Percentiles rank a stretch among this genome's conserved stretches.
Evolutionary conservation across 2,113 vertebrate genomes (phyloP).

Genomic region (Hemibagrus wyckioides): DNA sequence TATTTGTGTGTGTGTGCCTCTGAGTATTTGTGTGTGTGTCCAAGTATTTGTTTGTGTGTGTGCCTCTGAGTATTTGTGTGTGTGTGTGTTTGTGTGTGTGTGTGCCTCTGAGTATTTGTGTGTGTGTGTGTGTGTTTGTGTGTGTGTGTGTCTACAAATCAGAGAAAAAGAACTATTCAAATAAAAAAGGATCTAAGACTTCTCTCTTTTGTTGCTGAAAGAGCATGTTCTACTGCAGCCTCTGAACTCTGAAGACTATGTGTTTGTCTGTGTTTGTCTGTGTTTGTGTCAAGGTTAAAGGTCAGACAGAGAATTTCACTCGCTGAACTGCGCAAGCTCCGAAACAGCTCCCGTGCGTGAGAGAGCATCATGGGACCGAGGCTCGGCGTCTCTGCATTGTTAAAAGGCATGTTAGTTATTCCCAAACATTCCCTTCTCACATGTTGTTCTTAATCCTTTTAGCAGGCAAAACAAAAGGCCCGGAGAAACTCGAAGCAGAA

Average conservation of each 20-base stretch:
- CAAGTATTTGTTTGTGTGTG: background rate
- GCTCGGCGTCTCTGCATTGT: slow-evolving; percentile 9
- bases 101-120: background rate
- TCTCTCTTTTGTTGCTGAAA: background rate
- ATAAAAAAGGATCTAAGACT: background rate
- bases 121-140: background rate
- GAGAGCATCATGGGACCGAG: background rate
- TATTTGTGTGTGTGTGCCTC: background rate
- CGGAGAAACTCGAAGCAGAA: slow-evolving; percentile 23
- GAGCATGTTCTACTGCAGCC: background rate
- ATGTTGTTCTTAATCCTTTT: slow-evolving; percentile 26
- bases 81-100: background rate
- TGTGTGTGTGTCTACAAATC: slow-evolving; percentile 7
- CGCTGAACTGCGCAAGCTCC: background rate
- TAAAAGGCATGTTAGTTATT: slow-evolving; percentile 30
- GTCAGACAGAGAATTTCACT: background rate
- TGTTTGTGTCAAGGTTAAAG: slow-evolving; percentile 29
- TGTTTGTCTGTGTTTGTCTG: background rate
- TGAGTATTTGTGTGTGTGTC: no score
- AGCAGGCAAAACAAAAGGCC: slow-evolving; percentile 35
- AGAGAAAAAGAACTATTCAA: background rate
- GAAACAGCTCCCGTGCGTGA: slow-evolving; percentile 27
- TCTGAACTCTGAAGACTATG: background rate
- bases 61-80: background rate
- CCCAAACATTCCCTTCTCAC: slow-evolving; percentile 15